Evolutionary conservation across 2,888 invertebrate species (phyloP).

Genomic region (Chymomyza fuscimana): DNA sequence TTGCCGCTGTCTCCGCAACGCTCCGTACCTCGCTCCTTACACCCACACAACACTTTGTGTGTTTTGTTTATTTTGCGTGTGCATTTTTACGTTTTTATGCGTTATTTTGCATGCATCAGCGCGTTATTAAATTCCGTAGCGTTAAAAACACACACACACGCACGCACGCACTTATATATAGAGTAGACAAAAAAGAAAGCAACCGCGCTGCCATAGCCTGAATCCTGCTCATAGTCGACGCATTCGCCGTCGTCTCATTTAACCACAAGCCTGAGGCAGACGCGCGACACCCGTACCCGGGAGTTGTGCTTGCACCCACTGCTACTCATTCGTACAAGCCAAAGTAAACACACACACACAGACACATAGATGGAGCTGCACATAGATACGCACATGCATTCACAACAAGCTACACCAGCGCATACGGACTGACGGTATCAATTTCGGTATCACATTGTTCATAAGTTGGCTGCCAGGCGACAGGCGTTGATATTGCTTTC

Average conservation of each 20-base stretch:
- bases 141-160: slow-evolving; percentile 8
- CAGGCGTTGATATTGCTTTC: slow-evolving; percentile 5
- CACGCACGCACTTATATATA: slow-evolving; percentile 19
- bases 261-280: slow-evolving; percentile 41
- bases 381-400: neutral
- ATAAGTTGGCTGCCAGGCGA: slow-evolving; percentile 7
- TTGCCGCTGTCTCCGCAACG: neutral
- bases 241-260: slow-evolving; percentile 56
- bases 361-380: neutral
- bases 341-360: slow-evolving; percentile 16
- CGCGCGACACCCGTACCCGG: neutral
- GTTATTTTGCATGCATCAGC: slow-evolving; percentile 74
- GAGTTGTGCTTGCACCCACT: neutral
- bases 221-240: slow-evolving; percentile 2
- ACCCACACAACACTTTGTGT: neutral
- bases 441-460: slow-evolving; percentile 6
- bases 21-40: neutral
- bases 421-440: slow-evolving; percentile 4
- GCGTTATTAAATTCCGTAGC: slow-evolving; percentile 67
- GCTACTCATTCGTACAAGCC: slow-evolving; percentile 11
- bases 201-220: neutral
- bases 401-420: neutral
- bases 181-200: neutral
- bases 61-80: slow-evolving; percentile 45
- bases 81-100: slow-evolving; percentile 72